A percentile compares a stretch with the other conserved stretches of the same genome.
phyloP scores from a whole-genome alignment of 2,888 invertebrate genomes.

The Ferdinandea cuprea region DNA sequence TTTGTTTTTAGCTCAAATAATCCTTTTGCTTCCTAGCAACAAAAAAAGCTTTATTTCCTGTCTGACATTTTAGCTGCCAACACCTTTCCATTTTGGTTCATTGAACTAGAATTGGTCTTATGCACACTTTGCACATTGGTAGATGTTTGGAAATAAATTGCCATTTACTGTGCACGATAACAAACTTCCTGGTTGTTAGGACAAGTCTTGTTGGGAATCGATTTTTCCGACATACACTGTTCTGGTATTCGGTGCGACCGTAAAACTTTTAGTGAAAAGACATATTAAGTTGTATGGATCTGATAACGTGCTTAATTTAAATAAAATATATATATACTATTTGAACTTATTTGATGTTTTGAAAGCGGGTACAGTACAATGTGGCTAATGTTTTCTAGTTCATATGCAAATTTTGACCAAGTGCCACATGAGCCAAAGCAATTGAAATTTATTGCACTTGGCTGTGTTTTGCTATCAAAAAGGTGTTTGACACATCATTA shows the following conservation, averaged over 20 bases:
- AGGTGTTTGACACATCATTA: constrained; percentile 32
- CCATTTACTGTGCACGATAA: not conserved
- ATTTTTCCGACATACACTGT: constrained; percentile 24
- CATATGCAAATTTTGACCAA: constrained; percentile 53
- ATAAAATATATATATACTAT: constrained; percentile 10
- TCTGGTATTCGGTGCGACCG: not conserved
- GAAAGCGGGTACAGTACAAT: not conserved
- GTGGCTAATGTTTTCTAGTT: constrained; percentile 24
- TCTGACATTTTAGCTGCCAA: constrained; percentile 54
- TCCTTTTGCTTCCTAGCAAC: constrained; percentile 53
- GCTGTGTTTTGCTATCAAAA: not conserved
- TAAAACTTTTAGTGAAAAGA: constrained; percentile 5
- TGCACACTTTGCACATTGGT: not conserved
- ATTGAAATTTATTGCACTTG: constrained; percentile 2
- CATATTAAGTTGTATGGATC: constrained; percentile 47
- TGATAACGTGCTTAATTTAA: constrained; percentile 20
- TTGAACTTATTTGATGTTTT: not conserved
- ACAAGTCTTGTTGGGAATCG: constrained; percentile 43
- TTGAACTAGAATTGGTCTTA: constrained; percentile 56
- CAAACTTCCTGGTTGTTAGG: constrained; percentile 2
- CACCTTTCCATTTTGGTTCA: constrained; percentile 56
- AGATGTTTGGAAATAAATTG: constrained; percentile 7
- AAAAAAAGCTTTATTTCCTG: constrained; percentile 57
- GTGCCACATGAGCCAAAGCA: constrained; percentile 24
- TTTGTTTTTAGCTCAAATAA: constrained; percentile 5